Conservation (phyloP, 2,113 vertebrate genomes). For the Okapia johnstoni region DNA sequence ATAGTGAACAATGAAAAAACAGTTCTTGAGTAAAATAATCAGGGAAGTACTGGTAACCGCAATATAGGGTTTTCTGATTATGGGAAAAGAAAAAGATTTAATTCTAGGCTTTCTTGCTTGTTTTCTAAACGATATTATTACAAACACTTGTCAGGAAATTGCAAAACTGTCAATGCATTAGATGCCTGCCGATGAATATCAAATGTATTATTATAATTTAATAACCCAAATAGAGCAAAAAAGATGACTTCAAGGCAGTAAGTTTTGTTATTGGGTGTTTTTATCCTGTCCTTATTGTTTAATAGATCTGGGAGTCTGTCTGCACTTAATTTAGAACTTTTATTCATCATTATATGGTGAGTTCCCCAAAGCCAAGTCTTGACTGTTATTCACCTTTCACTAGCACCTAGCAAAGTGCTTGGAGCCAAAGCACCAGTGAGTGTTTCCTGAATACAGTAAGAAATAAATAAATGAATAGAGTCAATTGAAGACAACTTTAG, state of each 20-base stretch:
- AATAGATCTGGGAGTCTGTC: background rate
- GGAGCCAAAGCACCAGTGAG: background rate
- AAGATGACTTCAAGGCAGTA: background rate
- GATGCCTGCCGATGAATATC: background rate
- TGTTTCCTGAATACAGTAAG: background rate
- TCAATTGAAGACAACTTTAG: background rate
- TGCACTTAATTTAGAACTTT: background rate
- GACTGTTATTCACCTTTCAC: background rate
- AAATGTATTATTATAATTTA: slow-evolving; percentile 5
- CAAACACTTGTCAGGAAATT: slow-evolving; percentile 5
- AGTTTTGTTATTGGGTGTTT: background rate
- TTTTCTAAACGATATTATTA: slow-evolving; percentile 18
- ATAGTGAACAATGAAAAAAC: background rate
- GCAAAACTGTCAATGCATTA: background rate
- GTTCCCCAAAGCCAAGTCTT: background rate
- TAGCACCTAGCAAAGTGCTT: background rate
- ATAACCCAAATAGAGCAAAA: background rate
- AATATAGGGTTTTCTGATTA: background rate
- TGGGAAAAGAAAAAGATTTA: background rate
- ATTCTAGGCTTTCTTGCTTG: background rate
- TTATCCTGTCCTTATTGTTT: background rate
- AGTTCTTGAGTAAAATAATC: background rate
- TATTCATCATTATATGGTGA: background rate
- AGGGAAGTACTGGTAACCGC: background rate
- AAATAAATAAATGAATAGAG: background rate